These are phyloP conservation scores for Frieseomelitta varia DNA, from an alignment of 1,140 invertebrate species.

Conservation along the genomic window DNA sequence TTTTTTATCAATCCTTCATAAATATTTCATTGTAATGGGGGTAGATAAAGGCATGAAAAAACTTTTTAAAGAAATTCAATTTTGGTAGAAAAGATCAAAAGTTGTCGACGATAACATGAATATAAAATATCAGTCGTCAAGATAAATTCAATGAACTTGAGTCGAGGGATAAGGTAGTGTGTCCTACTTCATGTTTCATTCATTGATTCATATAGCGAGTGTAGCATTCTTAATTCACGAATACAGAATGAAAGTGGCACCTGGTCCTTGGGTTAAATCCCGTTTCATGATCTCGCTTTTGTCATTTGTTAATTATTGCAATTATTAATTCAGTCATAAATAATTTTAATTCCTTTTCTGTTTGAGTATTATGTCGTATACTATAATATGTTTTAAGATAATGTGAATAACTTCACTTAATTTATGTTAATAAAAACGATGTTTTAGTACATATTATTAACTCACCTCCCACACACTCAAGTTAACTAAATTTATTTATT, in stretches of 20 bases:
- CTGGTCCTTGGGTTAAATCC: slow-evolving; percentile 9
- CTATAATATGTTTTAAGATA: not conserved
- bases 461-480: not conserved
- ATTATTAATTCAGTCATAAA: not conserved
- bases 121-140: not conserved
- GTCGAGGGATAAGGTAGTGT: not conserved
- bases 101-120: too few relatives aligned
- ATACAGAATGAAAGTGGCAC: slow-evolving; percentile 33
- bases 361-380: not conserved
- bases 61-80: not conserved
- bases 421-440: not conserved
- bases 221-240: slow-evolving; percentile 31
- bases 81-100: not conserved
- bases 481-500: not conserved
- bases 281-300: not conserved
- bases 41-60: not conserved
- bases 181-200: slow-evolving; percentile 46
- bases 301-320: not conserved
- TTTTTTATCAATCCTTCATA: not conserved
- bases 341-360: not conserved
- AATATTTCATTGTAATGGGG: too few relatives aligned
- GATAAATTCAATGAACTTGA: not conserved
- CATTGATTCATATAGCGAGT: not conserved
- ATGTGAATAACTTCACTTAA: not conserved
- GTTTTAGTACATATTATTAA: not conserved